Conservation (phyloP, 2,888 invertebrate genomes). For the Ischnura elegans region DNA sequence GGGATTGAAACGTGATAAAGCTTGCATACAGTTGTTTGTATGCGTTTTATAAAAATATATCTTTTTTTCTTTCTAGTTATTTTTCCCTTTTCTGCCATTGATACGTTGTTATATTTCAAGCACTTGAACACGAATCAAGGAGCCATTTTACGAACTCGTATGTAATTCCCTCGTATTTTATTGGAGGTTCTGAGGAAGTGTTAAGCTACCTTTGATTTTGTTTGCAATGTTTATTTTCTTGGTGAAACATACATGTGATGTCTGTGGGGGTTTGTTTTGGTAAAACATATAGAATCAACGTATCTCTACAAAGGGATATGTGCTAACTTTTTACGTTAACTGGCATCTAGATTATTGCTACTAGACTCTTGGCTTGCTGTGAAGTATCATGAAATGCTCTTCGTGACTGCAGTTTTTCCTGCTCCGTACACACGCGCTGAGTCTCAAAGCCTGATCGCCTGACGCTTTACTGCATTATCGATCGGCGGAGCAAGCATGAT, state of each 20-base stretch:
- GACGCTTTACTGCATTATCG: constrained; percentile 66
- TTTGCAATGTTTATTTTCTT: too few relatives aligned
- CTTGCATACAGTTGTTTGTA: neutral
- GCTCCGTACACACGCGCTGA: neutral
- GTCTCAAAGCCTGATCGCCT: neutral
- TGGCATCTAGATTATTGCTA: neutral
- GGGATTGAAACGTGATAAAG: neutral
- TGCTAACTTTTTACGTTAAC: too few relatives aligned
- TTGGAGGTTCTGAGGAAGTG: too few relatives aligned
- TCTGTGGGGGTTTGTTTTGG: too few relatives aligned
- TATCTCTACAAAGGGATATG: too few relatives aligned
- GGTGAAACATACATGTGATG: too few relatives aligned
- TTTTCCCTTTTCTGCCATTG: neutral
- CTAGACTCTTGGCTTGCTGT: neutral
- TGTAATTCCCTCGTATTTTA: too few relatives aligned
- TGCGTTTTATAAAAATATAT: neutral
- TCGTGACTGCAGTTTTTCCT: neutral
- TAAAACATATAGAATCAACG: too few relatives aligned
- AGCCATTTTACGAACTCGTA: too few relatives aligned
- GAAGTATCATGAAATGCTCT: neutral
- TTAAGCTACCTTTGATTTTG: too few relatives aligned
- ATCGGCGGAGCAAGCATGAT: constrained; percentile 56
- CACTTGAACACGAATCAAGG: too few relatives aligned
- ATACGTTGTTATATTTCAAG: neutral
- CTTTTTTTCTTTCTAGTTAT: neutral